Evolutionary conservation across 2,888 invertebrate genomes (phyloP).

Genomic region (Folsomia candida): DNA sequence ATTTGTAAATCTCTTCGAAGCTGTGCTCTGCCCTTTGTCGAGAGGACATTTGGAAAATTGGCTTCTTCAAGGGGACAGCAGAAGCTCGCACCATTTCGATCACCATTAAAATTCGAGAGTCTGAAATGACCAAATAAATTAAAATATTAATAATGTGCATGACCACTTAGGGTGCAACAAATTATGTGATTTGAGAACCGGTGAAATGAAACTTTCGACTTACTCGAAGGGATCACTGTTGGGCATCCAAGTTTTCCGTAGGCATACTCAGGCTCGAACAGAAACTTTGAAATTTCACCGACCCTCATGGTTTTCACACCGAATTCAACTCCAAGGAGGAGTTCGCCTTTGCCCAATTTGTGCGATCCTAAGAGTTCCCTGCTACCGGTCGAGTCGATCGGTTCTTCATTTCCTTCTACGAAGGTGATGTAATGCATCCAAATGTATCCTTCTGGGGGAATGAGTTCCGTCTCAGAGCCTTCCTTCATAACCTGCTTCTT

Average conservation of each 20-base stretch:
- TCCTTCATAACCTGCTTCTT: background rate
- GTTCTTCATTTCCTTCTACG: slow-evolving; percentile 2
- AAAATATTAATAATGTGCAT: background rate
- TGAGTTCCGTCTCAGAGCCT: background rate
- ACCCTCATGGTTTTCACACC: background rate
- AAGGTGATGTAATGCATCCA: background rate
- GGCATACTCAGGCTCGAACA: background rate
- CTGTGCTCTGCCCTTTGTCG: background rate
- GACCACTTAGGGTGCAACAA: background rate
- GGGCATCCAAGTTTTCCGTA: slow-evolving; percentile 9
- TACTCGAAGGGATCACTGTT: slow-evolving; percentile 1
- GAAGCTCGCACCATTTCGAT: background rate
- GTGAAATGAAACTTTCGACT: background rate
- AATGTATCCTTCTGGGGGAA: background rate
- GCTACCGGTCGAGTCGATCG: background rate
- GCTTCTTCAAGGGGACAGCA: background rate
- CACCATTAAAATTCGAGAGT: background rate
- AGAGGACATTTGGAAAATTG: background rate
- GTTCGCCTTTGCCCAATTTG: background rate
- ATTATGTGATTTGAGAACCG: background rate
- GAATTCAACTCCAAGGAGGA: background rate
- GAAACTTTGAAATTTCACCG: slow-evolving; percentile 8
- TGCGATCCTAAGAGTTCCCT: background rate
- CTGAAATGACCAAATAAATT: background rate
- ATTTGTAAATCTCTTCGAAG: background rate